Conservation (phyloP, 2,797 vertebrate genomes). For the Ambastaia sidthimunki region DNA sequence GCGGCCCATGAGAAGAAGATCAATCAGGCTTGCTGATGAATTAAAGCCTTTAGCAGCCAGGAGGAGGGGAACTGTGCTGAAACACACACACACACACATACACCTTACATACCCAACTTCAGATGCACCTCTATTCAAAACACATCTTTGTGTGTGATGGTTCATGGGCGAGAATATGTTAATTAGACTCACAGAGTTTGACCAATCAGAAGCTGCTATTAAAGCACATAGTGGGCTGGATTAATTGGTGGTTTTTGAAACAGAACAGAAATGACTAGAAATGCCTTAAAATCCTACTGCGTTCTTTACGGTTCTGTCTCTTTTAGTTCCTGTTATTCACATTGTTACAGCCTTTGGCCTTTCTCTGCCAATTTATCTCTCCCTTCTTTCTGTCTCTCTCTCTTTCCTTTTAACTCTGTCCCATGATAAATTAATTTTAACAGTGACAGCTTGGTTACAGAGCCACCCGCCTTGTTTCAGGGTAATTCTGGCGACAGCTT, state of each 20-base stretch:
- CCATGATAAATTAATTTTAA: conserved; percentile 97
- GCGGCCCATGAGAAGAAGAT: conserved; percentile 80
- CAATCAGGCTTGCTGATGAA: conserved; percentile 81
- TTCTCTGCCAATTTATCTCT: conserved; percentile 54
- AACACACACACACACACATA: conserved; percentile 27
- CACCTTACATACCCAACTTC: conserved; percentile 16
- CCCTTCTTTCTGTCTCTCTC: conserved; percentile 74
- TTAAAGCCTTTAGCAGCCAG: conserved; percentile 67
- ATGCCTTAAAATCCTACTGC: neutral
- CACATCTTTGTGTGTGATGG: neutral
- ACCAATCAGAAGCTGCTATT: neutral
- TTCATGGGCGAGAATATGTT: neutral
- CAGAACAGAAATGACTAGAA: neutral
- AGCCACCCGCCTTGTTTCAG: conserved; percentile 90
- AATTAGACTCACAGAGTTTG: neutral
- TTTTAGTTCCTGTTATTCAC: conserved; percentile 33
- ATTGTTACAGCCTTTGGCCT: conserved; percentile 41
- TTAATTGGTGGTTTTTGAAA: neutral
- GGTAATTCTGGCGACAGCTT: conserved; percentile 98
- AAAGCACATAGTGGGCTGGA: neutral
- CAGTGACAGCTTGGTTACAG: conserved; percentile 96
- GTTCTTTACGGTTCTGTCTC: neutral
- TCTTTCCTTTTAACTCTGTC: conserved; percentile 75
- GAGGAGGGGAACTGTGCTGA: conserved; percentile 61
- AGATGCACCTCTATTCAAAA: neutral